These are phyloP conservation scores for Telmatherina bonti DNA, from an alignment of 2,797 vertebrate species.

Conservation along the genomic window DNA sequence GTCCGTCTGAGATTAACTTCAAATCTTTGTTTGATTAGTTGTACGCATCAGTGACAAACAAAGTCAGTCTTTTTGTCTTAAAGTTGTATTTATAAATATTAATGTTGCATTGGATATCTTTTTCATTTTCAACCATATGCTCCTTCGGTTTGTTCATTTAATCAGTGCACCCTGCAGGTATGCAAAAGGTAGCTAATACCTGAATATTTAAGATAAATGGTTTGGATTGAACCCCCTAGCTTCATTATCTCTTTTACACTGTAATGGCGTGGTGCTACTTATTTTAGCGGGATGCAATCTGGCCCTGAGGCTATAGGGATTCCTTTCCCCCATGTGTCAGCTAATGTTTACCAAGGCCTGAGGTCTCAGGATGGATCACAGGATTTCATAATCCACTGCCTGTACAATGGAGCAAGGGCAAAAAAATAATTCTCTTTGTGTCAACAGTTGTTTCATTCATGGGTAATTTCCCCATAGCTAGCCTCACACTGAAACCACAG, in stretches of 20 bases:
- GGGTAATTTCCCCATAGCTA: constrained; percentile 79
- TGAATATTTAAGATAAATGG: constrained; percentile 70
- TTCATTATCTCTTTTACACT: constrained; percentile 72
- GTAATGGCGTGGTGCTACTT: constrained; percentile 52
- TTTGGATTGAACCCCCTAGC: constrained; percentile 54
- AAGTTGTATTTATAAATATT: constrained; percentile 7
- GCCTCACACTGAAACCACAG: constrained; percentile 53
- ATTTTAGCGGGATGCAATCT: constrained; percentile 69
- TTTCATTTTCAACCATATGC: constrained; percentile 7
- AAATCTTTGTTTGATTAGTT: not conserved
- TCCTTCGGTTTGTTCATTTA: constrained; percentile 12
- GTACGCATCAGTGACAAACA: not conserved
- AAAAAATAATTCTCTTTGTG: constrained; percentile 80
- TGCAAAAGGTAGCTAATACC: constrained; percentile 42
- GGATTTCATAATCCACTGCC: constrained; percentile 80
- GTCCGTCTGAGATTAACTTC: not conserved
- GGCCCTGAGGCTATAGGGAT: constrained; percentile 76
- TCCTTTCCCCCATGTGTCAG: constrained; percentile 83
- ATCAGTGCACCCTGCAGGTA: constrained; percentile 45
- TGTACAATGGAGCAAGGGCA: constrained; percentile 69
- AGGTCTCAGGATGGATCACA: constrained; percentile 79
- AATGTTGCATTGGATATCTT: not conserved
- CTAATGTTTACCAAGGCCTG: constrained; percentile 82
- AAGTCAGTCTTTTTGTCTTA: constrained; percentile 3
- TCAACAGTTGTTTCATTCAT: constrained; percentile 84